A percentile compares a stretch with the other conserved stretches of the same genome.
phyloP scores from a whole-genome alignment of 2,797 vertebrate species.

The Psittacula echo region DNA sequence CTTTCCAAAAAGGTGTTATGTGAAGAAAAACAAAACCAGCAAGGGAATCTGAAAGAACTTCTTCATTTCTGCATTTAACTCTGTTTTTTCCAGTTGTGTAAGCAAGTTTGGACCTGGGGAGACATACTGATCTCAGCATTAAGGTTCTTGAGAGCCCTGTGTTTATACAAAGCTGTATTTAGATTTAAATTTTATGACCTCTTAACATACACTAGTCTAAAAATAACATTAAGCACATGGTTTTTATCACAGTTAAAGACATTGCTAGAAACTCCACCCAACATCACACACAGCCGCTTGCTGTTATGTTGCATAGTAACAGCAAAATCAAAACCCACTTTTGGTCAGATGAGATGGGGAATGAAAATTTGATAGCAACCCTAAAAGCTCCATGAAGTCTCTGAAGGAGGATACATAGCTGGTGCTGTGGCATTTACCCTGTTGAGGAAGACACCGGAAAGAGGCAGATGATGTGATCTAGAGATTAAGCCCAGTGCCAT shows the following conservation, averaged over 20 bases:
- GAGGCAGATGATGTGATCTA: background rate
- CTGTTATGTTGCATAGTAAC: slow-evolving; percentile 39
- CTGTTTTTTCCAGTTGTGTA: slow-evolving; percentile 16
- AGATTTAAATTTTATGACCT: slow-evolving; percentile 59
- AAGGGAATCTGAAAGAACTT: background rate
- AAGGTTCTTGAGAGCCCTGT: slow-evolving; percentile 13
- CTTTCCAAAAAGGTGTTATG: background rate
- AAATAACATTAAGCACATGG: slow-evolving; percentile 58
- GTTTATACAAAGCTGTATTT: slow-evolving; percentile 50
- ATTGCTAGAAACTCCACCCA: slow-evolving; percentile 31
- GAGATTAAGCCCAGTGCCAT: background rate
- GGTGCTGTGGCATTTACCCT: background rate
- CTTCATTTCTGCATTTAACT: slow-evolving; percentile 14
- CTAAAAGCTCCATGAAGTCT: background rate
- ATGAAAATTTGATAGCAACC: background rate
- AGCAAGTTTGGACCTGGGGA: background rate
- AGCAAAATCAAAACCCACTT: background rate
- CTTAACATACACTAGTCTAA: slow-evolving; percentile 61
- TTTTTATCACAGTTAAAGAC: slow-evolving; percentile 56
- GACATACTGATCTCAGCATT: background rate
- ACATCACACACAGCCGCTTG: slow-evolving; percentile 31
- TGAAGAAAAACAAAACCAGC: background rate
- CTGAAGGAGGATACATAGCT: background rate
- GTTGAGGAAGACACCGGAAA: background rate
- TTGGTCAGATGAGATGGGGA: background rate